phyloP scores from a whole-genome alignment of 2,113 vertebrate genomes.

The Anarhynchus alexandrinus region DNA sequence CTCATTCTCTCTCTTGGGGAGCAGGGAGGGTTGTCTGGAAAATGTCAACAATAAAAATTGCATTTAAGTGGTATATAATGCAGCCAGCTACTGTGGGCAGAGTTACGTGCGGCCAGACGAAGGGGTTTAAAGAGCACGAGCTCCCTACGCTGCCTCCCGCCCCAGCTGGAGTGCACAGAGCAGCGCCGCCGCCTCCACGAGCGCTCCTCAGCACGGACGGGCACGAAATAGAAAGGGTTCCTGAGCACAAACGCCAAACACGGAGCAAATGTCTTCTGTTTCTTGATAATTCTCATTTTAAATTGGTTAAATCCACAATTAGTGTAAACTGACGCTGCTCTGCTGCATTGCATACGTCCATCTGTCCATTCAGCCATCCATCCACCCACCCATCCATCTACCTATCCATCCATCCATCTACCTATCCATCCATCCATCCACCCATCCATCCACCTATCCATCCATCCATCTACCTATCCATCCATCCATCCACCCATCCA shows the following conservation, averaged over 20 bases:
- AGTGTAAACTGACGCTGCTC: background rate
- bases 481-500: background rate
- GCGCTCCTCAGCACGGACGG: background rate
- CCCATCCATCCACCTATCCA: too few species aligned
- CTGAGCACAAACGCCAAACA: background rate
- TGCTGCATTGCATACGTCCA: background rate
- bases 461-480: background rate
- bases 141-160: background rate
- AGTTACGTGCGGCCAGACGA: background rate
- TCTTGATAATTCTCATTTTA: background rate
- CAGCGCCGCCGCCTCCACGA: background rate
- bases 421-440: too few species aligned
- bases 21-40: conserved; percentile 72
- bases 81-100: conserved; percentile 76
- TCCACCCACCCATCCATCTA: background rate
- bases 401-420: fast-evolving
- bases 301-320: background rate
- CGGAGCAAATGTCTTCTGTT: background rate
- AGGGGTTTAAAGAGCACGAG: background rate
- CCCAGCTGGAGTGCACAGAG: background rate
- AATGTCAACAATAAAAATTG: conserved; percentile 82
- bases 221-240: fast-evolving
- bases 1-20: conserved; percentile 64
- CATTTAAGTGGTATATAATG: conserved; percentile 74
- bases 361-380: fast-evolving